Evolutionary conservation across 1,140 invertebrate species (phyloP), one percentile per base, ranked within the genome.

Genomic region (Ceratoteleas bidentatus): DNA sequence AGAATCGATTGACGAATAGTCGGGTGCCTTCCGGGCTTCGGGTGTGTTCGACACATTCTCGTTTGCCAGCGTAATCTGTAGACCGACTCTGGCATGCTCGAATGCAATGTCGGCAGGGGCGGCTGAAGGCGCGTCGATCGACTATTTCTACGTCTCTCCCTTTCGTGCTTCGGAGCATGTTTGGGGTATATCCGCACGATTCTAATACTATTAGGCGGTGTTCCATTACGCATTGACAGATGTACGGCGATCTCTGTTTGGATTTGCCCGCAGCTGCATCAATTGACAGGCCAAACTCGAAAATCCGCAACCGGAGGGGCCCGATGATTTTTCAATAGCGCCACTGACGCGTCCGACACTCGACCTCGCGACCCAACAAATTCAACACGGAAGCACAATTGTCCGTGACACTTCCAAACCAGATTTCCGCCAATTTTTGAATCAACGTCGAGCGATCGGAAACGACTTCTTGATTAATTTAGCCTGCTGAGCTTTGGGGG

Each of bases 181-280:
- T 62, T 53, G 58, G 61, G 43, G 50, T 79, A 85, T 84, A 86
- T 88, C 81, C 77, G 85, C 84, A 85, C 80, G 84, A 82, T 89
- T 88, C 88, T 90, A 90, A 90, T 90, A 85, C 87, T 88, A 89
- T 90, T 90, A 90, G 86, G 66, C 83, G 88, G 89, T 90, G 87
- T 90, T 89, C 88, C 85, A 87, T 90, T 90, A 90, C 88, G 86
- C 83, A 81, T 84, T 84, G 87, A 89, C 89, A 90, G 88, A 88
- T 89, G 89, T 87, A 90, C 86, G 82, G 74, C 65, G 72, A 54
- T 82, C 68, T 74, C 79, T 88, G 79, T 89, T 88, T 88, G 87
- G 84, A 86, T 86, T 86, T 78, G 53, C 56, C 50, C 84, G 86
- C 88, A 89, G 87, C 87, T 88, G 87, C 86, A 86, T 86, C 85